Percentiles rank a stretch among this genome's conserved stretches.
Conservation (phyloP, 2,888 invertebrate species). For the Molorchus minor region DNA sequence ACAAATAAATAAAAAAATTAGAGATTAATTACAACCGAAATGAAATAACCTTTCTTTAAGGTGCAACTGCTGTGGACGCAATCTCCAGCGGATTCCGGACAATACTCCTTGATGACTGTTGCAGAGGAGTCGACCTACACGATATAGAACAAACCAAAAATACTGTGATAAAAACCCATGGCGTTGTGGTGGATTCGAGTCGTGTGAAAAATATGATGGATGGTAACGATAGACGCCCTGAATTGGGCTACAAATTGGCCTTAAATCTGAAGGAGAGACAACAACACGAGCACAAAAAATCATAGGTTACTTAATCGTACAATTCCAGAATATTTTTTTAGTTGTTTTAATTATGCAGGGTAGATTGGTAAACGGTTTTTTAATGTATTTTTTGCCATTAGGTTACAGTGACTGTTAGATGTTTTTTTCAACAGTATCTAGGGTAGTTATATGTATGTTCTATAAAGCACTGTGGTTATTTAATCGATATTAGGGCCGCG, state of each 20-base stretch:
- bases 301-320: neutral
- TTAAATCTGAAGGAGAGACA: constrained; percentile 71
- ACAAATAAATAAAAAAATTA: no score
- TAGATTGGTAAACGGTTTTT: no score
- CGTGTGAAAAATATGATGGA: constrained; percentile 86
- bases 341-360: no score
- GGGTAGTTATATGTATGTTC: no score
- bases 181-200: constrained; percentile 79
- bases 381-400: no score
- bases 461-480: no score
- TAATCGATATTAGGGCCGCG: no score
- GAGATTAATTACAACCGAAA: no score
- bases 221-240: constrained; percentile 84
- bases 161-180: constrained; percentile 76
- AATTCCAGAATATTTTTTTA: no score
- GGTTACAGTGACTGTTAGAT: no score
- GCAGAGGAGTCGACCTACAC: constrained; percentile 84
- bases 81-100: constrained; percentile 88
- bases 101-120: constrained; percentile 87
- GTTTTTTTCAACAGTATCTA: no score
- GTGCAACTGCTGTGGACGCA: constrained; percentile 87
- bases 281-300: neutral
- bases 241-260: constrained; percentile 86
- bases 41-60: no score
- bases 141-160: constrained; percentile 85